Percentiles rank a stretch among this genome's conserved stretches.
Conservation (phyloP, 2,113 vertebrate genomes). For the Nothoprocta perdicaria region DNA sequence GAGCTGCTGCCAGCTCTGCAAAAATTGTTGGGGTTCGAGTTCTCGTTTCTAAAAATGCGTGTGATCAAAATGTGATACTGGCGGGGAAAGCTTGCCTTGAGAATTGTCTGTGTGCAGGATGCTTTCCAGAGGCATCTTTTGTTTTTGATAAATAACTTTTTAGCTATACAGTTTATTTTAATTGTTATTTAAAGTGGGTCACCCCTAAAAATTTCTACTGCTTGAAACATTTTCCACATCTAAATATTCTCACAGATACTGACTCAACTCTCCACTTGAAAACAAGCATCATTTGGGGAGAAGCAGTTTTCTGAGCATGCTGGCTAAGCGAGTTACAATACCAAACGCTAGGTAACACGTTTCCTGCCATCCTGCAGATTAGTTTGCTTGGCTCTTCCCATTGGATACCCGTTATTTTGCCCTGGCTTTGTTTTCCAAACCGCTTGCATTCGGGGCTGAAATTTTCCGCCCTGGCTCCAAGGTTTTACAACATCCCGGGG, state of each 20-base stretch:
- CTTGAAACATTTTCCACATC: background rate
- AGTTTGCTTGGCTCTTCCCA: background rate
- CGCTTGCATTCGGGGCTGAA: rapidly evolving
- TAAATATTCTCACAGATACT: background rate
- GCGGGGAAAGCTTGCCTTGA: background rate
- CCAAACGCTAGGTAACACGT: background rate
- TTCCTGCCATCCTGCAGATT: background rate
- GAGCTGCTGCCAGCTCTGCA: background rate
- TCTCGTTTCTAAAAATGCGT: background rate
- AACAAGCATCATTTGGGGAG: background rate
- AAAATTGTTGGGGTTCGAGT: rapidly evolving
- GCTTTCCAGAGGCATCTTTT: background rate
- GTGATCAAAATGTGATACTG: rapidly evolving
- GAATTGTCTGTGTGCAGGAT: background rate
- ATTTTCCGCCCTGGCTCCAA: background rate
- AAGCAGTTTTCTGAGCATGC: background rate
- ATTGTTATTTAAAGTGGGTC: background rate
- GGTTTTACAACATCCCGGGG: too few species aligned
- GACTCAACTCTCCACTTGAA: background rate
- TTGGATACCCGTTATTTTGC: background rate
- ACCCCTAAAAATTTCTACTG: background rate
- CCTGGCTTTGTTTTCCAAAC: background rate
- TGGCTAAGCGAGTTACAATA: background rate
- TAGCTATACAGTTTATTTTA: background rate
- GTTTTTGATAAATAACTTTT: background rate